phyloP scores from a whole-genome alignment of 2,797 vertebrate genomes.

The Lutjanus argentimaculatus region DNA sequence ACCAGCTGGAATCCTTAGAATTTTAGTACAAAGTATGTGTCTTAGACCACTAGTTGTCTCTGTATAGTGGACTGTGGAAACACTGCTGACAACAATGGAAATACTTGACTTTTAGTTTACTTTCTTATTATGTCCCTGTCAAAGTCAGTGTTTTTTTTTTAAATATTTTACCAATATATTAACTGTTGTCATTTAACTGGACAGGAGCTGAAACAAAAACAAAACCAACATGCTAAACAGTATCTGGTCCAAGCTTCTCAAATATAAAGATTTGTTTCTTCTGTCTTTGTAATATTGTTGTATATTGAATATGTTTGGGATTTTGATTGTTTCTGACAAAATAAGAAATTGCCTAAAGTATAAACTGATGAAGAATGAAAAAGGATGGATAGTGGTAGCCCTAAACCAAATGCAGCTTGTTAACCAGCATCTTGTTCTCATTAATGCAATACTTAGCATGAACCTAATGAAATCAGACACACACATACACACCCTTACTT shows the following conservation, averaged over 20 bases:
- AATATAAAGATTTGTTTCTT: too few relatives aligned
- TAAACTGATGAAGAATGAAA: too few relatives aligned
- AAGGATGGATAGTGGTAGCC: not conserved
- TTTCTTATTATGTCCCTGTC: not conserved
- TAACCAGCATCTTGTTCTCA: not conserved
- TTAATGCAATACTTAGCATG: not conserved
- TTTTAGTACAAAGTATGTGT: not conserved
- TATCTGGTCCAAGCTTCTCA: too few relatives aligned
- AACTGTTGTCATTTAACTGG: not conserved
- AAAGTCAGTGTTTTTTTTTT: not conserved
- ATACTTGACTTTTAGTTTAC: not conserved
- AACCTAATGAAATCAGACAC: not conserved
- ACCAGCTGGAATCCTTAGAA: not conserved
- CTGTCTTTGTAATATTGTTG: not conserved
- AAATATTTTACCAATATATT: not conserved
- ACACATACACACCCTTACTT: not conserved
- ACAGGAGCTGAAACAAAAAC: not conserved
- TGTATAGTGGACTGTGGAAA: not conserved
- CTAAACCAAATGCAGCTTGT: not conserved
- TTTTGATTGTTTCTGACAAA: not conserved
- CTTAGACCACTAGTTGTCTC: not conserved
- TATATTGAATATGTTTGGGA: not conserved
- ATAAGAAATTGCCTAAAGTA: not conserved
- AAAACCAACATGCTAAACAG: too few relatives aligned
- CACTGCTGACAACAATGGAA: not conserved